Evolutionary conservation across 2,113 vertebrate species (phyloP).

Genomic region (Cottus gobio): DNA sequence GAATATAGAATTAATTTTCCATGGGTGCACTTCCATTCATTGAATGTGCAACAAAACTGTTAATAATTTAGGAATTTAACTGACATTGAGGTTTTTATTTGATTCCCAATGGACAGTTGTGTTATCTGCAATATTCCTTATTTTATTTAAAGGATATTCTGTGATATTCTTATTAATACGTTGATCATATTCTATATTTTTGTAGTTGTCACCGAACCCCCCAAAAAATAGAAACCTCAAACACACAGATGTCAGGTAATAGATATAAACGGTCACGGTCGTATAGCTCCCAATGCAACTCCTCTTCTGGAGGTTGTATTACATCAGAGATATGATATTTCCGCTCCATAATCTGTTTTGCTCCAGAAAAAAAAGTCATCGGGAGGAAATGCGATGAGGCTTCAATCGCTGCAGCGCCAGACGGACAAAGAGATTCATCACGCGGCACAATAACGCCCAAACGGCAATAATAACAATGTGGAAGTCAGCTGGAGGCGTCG

Average conservation of each 20-base stretch:
- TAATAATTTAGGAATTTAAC: neutral
- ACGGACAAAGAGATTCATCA: conserved; percentile 42
- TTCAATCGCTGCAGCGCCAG: conserved; percentile 11
- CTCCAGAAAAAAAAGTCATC: conserved; percentile 36
- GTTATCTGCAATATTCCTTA: neutral
- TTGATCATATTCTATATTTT: neutral
- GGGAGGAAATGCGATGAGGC: conserved; percentile 13
- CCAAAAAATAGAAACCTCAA: conserved; percentile 3
- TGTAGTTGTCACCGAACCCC: neutral
- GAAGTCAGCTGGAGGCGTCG: conserved; percentile 59
- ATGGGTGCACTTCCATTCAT: neutral
- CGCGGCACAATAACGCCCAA: conserved; percentile 47
- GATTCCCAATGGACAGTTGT: neutral
- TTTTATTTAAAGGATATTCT: neutral
- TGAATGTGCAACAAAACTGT: neutral
- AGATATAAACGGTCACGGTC: neutral
- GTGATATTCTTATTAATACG: neutral
- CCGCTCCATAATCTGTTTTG: neutral
- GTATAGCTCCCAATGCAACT: neutral
- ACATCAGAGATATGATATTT: neutral
- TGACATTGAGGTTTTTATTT: neutral
- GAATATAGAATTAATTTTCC: conserved; percentile 32
- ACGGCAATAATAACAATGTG: conserved; percentile 48
- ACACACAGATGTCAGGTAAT: neutral
- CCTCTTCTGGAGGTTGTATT: neutral